Evolutionary conservation across 2,888 invertebrate genomes (phyloP).

Genomic region (Tetragnatha montana): DNA sequence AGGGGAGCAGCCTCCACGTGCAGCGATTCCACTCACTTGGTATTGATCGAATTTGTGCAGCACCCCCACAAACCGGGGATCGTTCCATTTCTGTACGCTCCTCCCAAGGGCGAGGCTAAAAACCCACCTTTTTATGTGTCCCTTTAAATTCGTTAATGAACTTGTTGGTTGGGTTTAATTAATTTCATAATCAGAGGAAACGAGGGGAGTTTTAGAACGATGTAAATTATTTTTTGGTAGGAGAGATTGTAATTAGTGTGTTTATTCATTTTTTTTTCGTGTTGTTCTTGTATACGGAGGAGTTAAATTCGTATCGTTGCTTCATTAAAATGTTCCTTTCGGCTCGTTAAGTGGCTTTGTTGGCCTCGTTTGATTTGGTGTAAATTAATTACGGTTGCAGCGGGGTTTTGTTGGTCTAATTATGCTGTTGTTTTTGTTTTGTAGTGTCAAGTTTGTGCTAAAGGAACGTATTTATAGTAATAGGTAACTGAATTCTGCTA

Average conservation of each 20-base stretch:
- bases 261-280: background rate
- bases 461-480: too few relatives aligned
- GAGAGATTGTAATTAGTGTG: background rate
- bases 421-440: too few relatives aligned
- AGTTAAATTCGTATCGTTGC: background rate
- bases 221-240: background rate
- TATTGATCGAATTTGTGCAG: background rate
- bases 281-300: background rate
- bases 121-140: background rate
- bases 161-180: background rate
- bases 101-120: background rate
- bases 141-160: background rate
- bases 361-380: background rate
- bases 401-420: too few relatives aligned
- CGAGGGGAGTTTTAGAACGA: background rate
- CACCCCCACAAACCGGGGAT: background rate
- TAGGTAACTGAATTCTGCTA: too few relatives aligned
- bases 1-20: background rate
- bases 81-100: background rate
- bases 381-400: background rate
- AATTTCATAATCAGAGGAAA: background rate
- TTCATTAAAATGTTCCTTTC: background rate
- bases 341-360: background rate
- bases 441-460: too few relatives aligned
- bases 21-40: background rate